These are phyloP conservation scores for Albula glossodonta DNA, from an alignment of 2,113 vertebrate genomes.

Conservation along the genomic window DNA sequence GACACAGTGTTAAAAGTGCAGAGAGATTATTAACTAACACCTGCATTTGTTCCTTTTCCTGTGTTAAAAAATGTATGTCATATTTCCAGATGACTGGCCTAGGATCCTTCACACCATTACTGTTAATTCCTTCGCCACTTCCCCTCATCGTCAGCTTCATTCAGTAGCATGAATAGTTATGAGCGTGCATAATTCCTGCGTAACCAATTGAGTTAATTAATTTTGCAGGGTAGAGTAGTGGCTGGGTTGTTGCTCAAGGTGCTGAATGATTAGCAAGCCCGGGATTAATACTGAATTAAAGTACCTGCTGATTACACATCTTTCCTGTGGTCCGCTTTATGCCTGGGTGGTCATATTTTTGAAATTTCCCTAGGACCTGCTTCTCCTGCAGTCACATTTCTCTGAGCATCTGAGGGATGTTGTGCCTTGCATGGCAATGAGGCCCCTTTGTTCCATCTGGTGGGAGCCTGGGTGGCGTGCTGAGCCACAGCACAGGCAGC, in stretches of 20 bases:
- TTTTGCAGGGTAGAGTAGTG: constrained; percentile 16
- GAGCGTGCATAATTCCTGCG: constrained; percentile 22
- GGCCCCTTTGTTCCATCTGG: constrained; percentile 79
- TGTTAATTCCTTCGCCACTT: neutral
- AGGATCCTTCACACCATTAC: neutral
- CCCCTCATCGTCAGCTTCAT: neutral
- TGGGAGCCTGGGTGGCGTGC: constrained; percentile 45
- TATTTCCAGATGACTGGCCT: neutral
- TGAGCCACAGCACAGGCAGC: constrained; percentile 33
- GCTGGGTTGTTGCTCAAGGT: constrained; percentile 17
- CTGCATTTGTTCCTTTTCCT: neutral
- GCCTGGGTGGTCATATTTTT: constrained; percentile 80
- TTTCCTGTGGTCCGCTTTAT: constrained; percentile 59
- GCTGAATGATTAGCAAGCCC: constrained; percentile 40
- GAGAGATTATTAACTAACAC: constrained; percentile 35
- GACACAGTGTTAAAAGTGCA: constrained; percentile 31
- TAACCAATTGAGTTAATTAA: constrained; percentile 29
- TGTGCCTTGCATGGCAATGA: constrained; percentile 84
- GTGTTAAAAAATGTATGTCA: neutral
- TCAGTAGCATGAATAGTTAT: neutral
- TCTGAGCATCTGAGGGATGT: constrained; percentile 80
- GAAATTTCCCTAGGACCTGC: constrained; percentile 73
- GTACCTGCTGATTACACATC: constrained; percentile 27
- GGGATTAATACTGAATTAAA: constrained; percentile 37
- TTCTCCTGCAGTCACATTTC: constrained; percentile 76